Base-by-base conservation (phyloP, 2,797 vertebrate genomes). In the Cirrhinus mrigala region DNA sequence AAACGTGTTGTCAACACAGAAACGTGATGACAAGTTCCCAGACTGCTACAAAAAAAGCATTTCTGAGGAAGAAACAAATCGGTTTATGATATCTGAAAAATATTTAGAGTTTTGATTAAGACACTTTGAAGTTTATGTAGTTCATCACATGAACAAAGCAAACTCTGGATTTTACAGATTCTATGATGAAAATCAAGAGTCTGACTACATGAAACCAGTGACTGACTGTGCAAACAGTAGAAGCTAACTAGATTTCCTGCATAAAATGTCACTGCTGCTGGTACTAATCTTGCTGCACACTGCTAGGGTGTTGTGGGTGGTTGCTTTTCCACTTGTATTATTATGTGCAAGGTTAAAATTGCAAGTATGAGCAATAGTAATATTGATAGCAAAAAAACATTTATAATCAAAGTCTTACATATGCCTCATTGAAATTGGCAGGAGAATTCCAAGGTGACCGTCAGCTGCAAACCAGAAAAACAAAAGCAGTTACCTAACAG, bases 401-500 rank as follows among this genome's bases (percentile, higher is more conserved):
- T 27, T 27, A 60, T 60, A 60, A 18, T 60, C 2, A 1, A 77
- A 62, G 48, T 12, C 1, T 12, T 27, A 9, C 37, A 44, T 46
- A 9, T 29, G 24, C 24, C 60, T 46, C 40, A 64, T 7, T 79
- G 24, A 79, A 29, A 62, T 3, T 46, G 40, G 44, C 40, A 79
- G 40, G 24, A 66, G 24, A 29, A 20, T 48, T 64, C 6, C 40
- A 79, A 64, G 58, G 40, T 62, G 58, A 87, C 85, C 88, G 79
- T 89, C 69, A 80, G 81, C 52, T 60, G 56, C 8, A 0, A 27
- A 62, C 8, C 12, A 24, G n/a, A 70, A 48, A 66, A 37, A 33
- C 81, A 86, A 86, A 87, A 50, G 24, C 40, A 12, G 44, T 91
- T 88, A 81, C 82, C 75, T 86, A 75, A 85, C 68, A 79, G 68